These are phyloP conservation scores for Arbacia lixula DNA, from an alignment of 53 echinoderm and acorn worm species.

Conservation along the genomic window DNA sequence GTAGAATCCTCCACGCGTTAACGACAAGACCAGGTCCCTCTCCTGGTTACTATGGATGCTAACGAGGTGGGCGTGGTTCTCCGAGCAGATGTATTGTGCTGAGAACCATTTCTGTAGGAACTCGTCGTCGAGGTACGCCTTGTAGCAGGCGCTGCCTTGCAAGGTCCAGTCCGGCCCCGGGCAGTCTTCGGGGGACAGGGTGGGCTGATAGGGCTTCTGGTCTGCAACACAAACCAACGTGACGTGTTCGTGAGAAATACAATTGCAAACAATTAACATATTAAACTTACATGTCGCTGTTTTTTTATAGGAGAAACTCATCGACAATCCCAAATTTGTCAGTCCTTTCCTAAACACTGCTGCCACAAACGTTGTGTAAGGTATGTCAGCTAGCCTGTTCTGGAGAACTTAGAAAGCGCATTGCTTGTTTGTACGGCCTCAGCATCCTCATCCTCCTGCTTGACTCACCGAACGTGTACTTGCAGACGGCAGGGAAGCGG, in stretches of 20 bases:
- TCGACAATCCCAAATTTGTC: no score
- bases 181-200: slow-evolving; percentile 59
- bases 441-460: no score
- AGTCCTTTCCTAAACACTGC: no score
- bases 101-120: slow-evolving; percentile 29
- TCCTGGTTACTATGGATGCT: slow-evolving; percentile 64
- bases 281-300: no score
- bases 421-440: not conserved
- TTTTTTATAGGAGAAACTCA: no score
- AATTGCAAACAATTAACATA: no score
- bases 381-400: no score
- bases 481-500: slow-evolving; percentile 59
- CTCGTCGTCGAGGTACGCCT: slow-evolving; percentile 54
- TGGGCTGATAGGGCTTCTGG: slow-evolving; percentile 59
- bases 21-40: slow-evolving; percentile 34
- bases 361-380: no score
- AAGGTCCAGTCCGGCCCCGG: slow-evolving; percentile 53
- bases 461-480: slow-evolving; percentile 61
- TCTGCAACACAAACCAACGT: no score
- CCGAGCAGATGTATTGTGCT: slow-evolving; percentile 52
- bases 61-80: slow-evolving; percentile 42
- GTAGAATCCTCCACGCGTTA: slow-evolving; percentile 33
- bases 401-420: not conserved
- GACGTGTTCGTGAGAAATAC: no score
- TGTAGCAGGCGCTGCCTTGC: slow-evolving; percentile 66